Evolutionary conservation across 2,797 vertebrate species (phyloP).

Genomic region (Acanthis flammea): DNA sequence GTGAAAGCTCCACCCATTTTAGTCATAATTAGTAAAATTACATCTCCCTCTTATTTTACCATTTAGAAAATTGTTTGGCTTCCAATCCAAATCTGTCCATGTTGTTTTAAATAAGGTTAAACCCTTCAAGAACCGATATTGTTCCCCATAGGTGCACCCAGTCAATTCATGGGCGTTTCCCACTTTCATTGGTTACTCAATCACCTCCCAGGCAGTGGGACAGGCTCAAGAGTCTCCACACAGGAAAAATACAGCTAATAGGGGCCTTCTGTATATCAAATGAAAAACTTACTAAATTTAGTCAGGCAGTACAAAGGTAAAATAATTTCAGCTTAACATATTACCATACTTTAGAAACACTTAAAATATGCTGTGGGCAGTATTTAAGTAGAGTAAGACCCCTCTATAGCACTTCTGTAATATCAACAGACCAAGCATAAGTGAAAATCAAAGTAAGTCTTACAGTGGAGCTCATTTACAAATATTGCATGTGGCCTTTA

Average conservation of each 20-base stretch:
- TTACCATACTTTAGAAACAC: not conserved
- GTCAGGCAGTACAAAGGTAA: not conserved
- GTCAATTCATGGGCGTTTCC: not conserved
- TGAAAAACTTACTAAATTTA: not conserved
- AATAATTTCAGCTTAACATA: not conserved
- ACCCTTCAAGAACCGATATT: rapidly evolving
- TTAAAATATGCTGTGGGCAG: not conserved
- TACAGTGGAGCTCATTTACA: not conserved
- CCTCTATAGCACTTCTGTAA: not conserved
- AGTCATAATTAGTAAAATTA: not conserved
- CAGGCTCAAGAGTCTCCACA: rapidly evolving
- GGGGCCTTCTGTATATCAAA: not conserved
- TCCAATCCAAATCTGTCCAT: not conserved
- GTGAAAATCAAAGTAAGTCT: not conserved
- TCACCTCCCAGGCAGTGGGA: not conserved
- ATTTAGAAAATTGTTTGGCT: not conserved
- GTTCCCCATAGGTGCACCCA: not conserved
- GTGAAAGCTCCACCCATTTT: not conserved
- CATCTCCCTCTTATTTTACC: not conserved
- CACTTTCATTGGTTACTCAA: not conserved
- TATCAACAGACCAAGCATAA: not conserved
- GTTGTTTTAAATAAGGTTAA: not conserved
- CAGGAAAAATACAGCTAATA: not conserved
- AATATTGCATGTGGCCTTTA: not conserved
- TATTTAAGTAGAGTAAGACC: not conserved